Evolutionary conservation across 2,888 invertebrate species (phyloP).

Genomic region (Ophion ventricosus): DNA sequence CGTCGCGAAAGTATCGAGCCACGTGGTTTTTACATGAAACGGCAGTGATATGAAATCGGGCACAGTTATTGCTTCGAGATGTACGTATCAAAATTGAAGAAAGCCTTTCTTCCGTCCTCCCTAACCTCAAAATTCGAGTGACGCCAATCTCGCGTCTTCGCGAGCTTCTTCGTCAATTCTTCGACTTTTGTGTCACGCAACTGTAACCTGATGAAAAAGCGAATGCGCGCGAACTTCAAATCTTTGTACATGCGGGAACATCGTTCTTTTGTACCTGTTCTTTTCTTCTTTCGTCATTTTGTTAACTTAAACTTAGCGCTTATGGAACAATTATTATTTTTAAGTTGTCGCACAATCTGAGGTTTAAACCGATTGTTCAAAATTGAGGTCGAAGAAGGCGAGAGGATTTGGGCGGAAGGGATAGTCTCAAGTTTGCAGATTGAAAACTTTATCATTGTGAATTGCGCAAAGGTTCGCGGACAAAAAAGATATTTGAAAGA

Average conservation of each 20-base stretch:
- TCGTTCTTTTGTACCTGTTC: too few species aligned
- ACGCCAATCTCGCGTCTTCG: neutral
- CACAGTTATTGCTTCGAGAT: conserved; percentile 70
- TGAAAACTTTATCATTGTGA: neutral
- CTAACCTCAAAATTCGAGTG: conserved; percentile 14
- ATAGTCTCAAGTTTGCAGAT: neutral
- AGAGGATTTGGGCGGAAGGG: neutral
- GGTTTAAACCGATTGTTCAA: neutral
- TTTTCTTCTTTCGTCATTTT: neutral
- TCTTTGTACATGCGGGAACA: neutral
- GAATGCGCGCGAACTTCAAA: neutral
- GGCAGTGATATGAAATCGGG: conserved; percentile 64
- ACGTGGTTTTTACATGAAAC: conserved; percentile 42
- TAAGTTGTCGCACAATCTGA: neutral
- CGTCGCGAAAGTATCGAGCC: neutral
- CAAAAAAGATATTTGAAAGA: neutral
- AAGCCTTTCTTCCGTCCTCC: neutral
- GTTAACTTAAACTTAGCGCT: neutral
- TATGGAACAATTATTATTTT: neutral
- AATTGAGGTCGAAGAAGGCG: neutral
- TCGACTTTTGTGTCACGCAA: neutral
- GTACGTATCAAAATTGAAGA: conserved; percentile 36
- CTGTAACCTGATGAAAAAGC: neutral
- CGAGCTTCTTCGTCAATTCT: neutral
- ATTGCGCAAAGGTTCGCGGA: neutral